A percentile compares a stretch with the other conserved stretches of the same genome.
phyloP scores from a whole-genome alignment of 2,797 vertebrate species.

The Notamacropus eugenii region DNA sequence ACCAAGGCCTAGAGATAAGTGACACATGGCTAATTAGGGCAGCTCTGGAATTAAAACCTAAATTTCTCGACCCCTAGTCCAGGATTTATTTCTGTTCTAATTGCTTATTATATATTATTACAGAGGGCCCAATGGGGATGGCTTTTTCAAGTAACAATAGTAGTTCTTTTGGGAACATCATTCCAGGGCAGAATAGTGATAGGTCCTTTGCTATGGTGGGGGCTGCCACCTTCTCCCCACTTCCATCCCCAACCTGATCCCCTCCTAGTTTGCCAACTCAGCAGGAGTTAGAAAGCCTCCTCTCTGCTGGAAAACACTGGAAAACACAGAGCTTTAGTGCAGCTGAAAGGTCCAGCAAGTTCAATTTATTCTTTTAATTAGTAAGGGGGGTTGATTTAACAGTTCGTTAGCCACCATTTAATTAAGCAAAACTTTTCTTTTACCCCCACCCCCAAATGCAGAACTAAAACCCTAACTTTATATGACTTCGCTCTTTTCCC shows the following conservation, averaged over 20 bases:
- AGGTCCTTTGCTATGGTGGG: not conserved
- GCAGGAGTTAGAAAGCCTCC: not conserved
- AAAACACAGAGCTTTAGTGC: slow-evolving; percentile 36
- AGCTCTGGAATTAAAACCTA: not conserved
- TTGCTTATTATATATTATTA: not conserved
- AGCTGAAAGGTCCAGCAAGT: slow-evolving; percentile 60
- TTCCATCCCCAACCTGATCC: not conserved
- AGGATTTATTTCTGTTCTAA: not conserved
- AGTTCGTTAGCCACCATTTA: slow-evolving; percentile 68
- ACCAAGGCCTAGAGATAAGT: not conserved
- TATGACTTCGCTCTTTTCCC: not conserved
- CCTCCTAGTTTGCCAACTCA: not conserved
- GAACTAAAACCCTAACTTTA: slow-evolving; percentile 28
- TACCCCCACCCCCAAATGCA: not conserved
- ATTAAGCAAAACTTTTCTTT: slow-evolving; percentile 52
- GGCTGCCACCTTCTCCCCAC: not conserved
- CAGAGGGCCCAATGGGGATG: not conserved
- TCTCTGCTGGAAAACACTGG: slow-evolving; percentile 28
- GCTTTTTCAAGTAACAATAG: not conserved
- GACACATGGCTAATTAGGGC: not conserved
- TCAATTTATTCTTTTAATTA: slow-evolving; percentile 72
- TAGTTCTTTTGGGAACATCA: not conserved
- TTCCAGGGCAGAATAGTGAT: not conserved
- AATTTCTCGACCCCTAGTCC: not conserved
- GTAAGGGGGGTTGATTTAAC: slow-evolving; percentile 55